These are phyloP conservation scores for Heteromyza rotundicornis DNA, from an alignment of 2,888 invertebrate species.

Conservation along the genomic window DNA sequence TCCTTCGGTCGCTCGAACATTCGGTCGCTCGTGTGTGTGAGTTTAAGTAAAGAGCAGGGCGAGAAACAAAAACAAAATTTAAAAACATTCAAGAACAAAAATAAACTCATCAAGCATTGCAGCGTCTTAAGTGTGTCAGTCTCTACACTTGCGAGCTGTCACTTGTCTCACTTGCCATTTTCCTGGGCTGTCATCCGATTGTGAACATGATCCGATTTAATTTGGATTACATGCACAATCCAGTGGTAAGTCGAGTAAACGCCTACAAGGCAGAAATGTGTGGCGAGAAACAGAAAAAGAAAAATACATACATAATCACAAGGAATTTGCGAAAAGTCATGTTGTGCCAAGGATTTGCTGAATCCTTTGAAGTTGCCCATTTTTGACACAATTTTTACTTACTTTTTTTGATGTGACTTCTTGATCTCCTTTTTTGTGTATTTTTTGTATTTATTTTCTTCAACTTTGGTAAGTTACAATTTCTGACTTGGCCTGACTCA, in stretches of 20 bases:
- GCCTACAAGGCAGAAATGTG: conserved; percentile 48
- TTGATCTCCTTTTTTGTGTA: conserved; percentile 17
- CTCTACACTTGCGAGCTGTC: not conserved
- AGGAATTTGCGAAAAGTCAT: conserved; percentile 47
- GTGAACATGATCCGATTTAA: conserved; percentile 49
- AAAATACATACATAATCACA: not conserved
- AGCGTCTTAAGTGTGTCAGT: conserved; percentile 30
- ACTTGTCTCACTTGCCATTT: not conserved
- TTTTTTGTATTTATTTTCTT: not conserved
- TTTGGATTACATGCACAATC: conserved; percentile 57
- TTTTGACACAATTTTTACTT: conserved; percentile 44
- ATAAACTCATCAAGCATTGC: conserved; percentile 45
- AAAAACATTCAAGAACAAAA: conserved; percentile 42
- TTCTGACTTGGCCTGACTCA: conserved; percentile 8
- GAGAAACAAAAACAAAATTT: conserved; percentile 39
- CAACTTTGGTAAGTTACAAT: conserved; percentile 6
- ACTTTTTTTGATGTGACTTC: conserved; percentile 22
- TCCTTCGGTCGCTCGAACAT: too few relatives aligned
- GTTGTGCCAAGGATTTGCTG: conserved; percentile 49
- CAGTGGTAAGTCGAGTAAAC: conserved; percentile 61
- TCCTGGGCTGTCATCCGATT: conserved; percentile 22
- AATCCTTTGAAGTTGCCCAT: conserved; percentile 14
- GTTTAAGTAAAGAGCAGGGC: conserved; percentile 19
- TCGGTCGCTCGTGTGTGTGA: too few relatives aligned
- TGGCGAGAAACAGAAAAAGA: not conserved